Evolutionary conservation across 2,888 invertebrate genomes (phyloP).

Genomic region (Oeneis ivallda): DNA sequence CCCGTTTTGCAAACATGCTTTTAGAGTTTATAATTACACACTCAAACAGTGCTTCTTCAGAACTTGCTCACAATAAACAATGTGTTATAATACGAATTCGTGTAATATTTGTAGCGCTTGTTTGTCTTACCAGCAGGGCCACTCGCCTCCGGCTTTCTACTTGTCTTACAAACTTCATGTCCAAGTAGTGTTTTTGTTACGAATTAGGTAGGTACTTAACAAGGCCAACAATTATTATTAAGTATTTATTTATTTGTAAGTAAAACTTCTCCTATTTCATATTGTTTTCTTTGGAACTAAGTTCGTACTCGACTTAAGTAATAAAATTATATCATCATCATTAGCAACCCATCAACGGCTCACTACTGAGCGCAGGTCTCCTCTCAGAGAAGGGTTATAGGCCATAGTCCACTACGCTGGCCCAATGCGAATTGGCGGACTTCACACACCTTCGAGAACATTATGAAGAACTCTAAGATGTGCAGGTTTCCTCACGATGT

Average conservation of each 20-base stretch:
- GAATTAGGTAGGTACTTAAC: neutral
- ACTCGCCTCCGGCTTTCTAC: constrained; percentile 24
- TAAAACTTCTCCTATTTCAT: neutral
- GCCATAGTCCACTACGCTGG: too few species aligned
- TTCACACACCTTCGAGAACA: too few species aligned
- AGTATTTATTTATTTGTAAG: neutral
- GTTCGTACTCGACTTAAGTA: too few species aligned
- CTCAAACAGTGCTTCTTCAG: constrained; percentile 7
- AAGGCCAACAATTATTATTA: neutral
- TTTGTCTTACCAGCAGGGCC: constrained; percentile 13
- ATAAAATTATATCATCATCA: too few species aligned
- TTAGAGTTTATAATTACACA: neutral
- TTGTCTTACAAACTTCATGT: constrained; percentile 21
- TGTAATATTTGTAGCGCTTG: constrained; percentile 9
- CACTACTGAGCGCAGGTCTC: too few species aligned
- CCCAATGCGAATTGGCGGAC: too few species aligned
- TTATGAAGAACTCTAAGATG: too few species aligned
- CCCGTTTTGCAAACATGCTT: neutral
- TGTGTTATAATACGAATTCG: constrained; percentile 4
- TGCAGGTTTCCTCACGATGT: too few species aligned
- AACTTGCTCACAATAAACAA: constrained; percentile 15
- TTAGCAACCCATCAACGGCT: too few species aligned
- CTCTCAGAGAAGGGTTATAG: too few species aligned
- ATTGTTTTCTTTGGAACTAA: neutral
- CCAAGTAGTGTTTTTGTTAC: constrained; percentile 1